A percentile compares a stretch with the other conserved stretches of the same genome.
Evolutionary conservation across 2,113 vertebrate species (phyloP).

Genomic region (Thunnus maccoyii): DNA sequence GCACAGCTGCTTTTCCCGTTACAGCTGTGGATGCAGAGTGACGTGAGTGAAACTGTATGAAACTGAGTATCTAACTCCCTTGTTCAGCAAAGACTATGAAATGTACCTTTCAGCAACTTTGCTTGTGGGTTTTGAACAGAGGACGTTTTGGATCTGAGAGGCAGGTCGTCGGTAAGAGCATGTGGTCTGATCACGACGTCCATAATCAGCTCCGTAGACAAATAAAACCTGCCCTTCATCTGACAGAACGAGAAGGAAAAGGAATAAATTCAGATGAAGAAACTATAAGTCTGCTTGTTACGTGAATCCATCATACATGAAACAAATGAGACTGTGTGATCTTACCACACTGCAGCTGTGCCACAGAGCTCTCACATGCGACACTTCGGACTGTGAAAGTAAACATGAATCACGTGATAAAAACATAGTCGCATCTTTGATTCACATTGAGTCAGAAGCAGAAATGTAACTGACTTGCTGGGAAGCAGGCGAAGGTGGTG

Average conservation of each 20-base stretch:
- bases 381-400: neutral
- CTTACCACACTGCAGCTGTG: constrained; percentile 23
- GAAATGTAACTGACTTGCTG: constrained; percentile 58
- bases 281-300: too few species aligned
- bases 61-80: too few species aligned
- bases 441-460: too few species aligned
- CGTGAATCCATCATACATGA: too few species aligned
- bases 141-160: neutral
- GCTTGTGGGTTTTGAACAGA: neutral
- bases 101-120: constrained; percentile 42
- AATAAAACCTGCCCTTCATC: neutral
- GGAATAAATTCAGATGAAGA: neutral
- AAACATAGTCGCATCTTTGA: too few species aligned
- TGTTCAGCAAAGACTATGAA: too few species aligned
- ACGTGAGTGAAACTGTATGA: neutral
- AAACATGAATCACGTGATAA: neutral
- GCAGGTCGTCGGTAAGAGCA: constrained; percentile 6
- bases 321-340: neutral
- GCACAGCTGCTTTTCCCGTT: constrained; percentile 22
- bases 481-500: constrained; percentile 53
- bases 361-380: constrained; percentile 1
- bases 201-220: constrained; percentile 33
- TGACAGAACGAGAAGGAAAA: neutral
- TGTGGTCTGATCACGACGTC: constrained; percentile 23
- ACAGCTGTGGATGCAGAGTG: constrained; percentile 41